Evolutionary conservation across 2,113 vertebrate species (phyloP).

Genomic region (Loxodonta africana): DNA sequence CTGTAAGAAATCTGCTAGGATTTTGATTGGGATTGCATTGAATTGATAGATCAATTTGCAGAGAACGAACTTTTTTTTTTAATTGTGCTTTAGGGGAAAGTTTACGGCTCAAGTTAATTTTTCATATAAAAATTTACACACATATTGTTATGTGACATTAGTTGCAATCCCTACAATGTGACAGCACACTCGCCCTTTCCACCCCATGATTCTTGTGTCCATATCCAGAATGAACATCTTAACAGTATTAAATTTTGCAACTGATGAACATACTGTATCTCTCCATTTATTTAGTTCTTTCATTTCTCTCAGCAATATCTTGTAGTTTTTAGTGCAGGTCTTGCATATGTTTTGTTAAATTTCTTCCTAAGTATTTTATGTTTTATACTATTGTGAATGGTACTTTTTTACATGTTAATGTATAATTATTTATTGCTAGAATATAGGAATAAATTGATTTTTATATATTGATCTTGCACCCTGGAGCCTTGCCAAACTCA

Average conservation of each 20-base stretch:
- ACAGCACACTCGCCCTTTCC: too few relatives aligned
- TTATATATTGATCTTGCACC: background rate
- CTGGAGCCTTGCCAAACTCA: constrained; percentile 15
- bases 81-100: too few relatives aligned
- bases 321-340: background rate
- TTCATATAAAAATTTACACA: too few relatives aligned
- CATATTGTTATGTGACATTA: too few relatives aligned
- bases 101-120: too few relatives aligned
- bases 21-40: background rate
- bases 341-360: background rate
- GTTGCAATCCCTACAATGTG: too few relatives aligned
- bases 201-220: too few relatives aligned
- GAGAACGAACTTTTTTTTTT: background rate
- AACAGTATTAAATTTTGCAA: background rate
- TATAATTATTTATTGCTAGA: background rate
- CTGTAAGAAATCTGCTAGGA: background rate
- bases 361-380: background rate
- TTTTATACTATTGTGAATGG: background rate
- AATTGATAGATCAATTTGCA: constrained; percentile 14
- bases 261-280: background rate
- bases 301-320: background rate
- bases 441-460: constrained; percentile 52
- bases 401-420: background rate
- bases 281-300: background rate
- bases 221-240: background rate